Conservation (phyloP, 2,888 invertebrate species). For the Elegia similella region DNA sequence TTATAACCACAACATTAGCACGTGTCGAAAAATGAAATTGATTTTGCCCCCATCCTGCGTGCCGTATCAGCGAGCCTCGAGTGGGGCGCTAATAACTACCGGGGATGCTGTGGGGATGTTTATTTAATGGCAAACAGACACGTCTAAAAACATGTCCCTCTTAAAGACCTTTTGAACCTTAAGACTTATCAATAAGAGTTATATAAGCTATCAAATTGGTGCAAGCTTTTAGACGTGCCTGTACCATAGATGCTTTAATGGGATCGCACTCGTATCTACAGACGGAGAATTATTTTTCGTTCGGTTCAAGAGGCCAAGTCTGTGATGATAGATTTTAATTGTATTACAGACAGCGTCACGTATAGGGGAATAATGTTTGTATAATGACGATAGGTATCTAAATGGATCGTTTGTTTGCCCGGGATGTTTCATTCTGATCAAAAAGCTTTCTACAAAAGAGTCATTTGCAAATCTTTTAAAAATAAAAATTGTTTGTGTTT, state of each 20-base stretch:
- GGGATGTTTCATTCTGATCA: no score
- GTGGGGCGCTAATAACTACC: slow-evolving; percentile 78
- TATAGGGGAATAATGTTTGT: not conserved
- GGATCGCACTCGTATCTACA: slow-evolving; percentile 47
- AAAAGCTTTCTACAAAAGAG: no score
- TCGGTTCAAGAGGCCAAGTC: slow-evolving; percentile 2
- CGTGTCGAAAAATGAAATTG: slow-evolving; percentile 80
- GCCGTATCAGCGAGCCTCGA: slow-evolving; percentile 74
- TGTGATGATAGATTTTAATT: slow-evolving; percentile 14
- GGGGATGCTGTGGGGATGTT: slow-evolving; percentile 73
- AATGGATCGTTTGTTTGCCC: no score
- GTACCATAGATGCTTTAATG: slow-evolving; percentile 70
- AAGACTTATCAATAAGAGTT: not conserved
- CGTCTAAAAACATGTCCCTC: not conserved
- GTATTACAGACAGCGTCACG: not conserved
- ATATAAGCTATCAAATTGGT: not conserved
- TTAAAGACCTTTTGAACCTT: not conserved
- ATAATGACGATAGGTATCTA: no score
- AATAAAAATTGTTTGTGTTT: no score
- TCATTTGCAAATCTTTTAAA: no score
- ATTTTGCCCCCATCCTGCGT: slow-evolving; percentile 73
- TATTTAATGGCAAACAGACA: slow-evolving; percentile 71
- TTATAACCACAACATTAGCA: slow-evolving; percentile 69
- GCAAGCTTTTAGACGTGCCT: not conserved
- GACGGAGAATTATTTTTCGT: slow-evolving; percentile 44